A percentile compares a stretch with the other conserved stretches of the same genome.
These are phyloP conservation scores for Tetramorium alpestre DNA, from an alignment of 1,140 invertebrate genomes.

Conservation along the genomic window DNA sequence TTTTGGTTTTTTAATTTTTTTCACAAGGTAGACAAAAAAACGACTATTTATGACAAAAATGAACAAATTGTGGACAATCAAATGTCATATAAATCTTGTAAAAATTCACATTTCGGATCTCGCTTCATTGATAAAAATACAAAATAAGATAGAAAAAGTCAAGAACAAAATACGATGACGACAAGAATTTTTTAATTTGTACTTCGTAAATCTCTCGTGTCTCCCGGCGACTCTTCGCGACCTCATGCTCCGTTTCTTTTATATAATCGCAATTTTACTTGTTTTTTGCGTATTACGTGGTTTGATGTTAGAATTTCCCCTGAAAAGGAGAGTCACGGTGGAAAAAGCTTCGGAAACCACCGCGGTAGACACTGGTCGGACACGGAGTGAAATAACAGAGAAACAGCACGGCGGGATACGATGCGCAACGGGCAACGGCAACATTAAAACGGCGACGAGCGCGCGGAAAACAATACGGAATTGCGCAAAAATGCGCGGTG, in stretches of 20 bases:
- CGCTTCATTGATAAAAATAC: not conserved
- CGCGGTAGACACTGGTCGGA: not conserved
- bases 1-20: too few species aligned
- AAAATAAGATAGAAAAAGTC: not conserved
- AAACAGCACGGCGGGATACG: not conserved
- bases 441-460: not conserved
- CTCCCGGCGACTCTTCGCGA: not conserved
- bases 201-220: too few species aligned
- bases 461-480: slow-evolving; percentile 1
- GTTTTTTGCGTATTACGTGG: not conserved
- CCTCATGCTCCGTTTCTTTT: not conserved
- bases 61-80: too few species aligned
- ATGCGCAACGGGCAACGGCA: not conserved
- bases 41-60: too few species aligned
- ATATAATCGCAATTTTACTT: not conserved
- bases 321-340: not conserved
- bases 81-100: not conserved
- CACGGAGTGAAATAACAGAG: slow-evolving; percentile 4
- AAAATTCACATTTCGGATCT: not conserved
- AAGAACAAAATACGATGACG: not conserved
- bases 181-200: too few species aligned
- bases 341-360: not conserved
- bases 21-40: too few species aligned
- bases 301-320: not conserved
- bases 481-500: not conserved